Evolutionary conservation across 2,888 invertebrate species (phyloP), one percentile per base, ranked within the genome.

Genomic region (Neoitamus cyanurus): DNA sequence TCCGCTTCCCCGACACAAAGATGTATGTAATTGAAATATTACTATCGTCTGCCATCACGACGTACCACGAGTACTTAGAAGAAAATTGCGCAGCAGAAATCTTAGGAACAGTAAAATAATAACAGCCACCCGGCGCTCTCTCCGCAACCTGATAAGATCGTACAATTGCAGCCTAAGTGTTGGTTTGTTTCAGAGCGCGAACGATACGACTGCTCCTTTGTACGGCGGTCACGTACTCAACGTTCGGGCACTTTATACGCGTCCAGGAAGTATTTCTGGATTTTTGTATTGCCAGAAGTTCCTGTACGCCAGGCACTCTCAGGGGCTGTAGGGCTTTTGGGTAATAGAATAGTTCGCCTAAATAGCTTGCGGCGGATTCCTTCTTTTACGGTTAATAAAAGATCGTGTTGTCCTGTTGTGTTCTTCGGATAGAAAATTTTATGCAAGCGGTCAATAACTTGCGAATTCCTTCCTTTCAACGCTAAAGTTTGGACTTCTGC

Each of bases 11-110:
- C 46, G 20, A 31, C 25, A 20, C 31, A 20, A 80, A 15, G 70
- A 75, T 72, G 70, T 73, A 84, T 82, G 78, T 84, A 84, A 84
- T 84, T 84, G 84, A 84, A 84, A 84, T 84, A 84, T 84, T 82
- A 83, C 82, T 84, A 83, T 84, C 83, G 84, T 69, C 58, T 68
- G 25, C 83, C 84, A 84, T 84, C 84, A 80, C 72, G 84, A 84
- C 82, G 82, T 82, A 84, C 73, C 84, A 82, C 25, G 80, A 82
- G 84, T 84, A 70, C 84, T 84, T 84, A 84, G 70, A 72, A 80
- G 82, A 68, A 84, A 84, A 84, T 84, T 84, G 84, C 82, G 30
- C 46, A 84, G 73, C 80, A 82, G 84, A 84, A 84, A 84, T 84
- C 80, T 82, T 42, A 80, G 46, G 72, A 77, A 72, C 48, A 42